Percentiles rank a stretch among this genome's conserved stretches.
phyloP scores from a whole-genome alignment of 2,113 vertebrate species.

The Cygnus buccinator region DNA sequence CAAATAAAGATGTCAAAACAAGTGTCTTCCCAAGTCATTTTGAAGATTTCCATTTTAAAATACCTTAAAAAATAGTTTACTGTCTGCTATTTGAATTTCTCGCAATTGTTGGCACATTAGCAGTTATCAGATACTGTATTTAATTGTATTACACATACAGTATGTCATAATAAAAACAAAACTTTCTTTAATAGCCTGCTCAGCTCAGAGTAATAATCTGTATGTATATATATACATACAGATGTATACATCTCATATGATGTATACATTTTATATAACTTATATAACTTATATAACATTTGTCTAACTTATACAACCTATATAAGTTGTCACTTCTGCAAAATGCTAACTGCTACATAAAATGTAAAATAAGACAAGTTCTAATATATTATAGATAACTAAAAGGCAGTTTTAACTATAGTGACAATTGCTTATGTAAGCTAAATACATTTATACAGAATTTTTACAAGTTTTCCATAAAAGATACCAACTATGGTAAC shows the following conservation, averaged over 20 bases:
- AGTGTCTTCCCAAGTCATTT: not conserved
- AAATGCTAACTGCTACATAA: not conserved
- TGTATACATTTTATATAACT: no score
- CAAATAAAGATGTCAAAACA: not conserved
- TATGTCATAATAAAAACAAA: not conserved
- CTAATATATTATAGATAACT: not conserved
- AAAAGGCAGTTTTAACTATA: not conserved
- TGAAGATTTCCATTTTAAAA: not conserved
- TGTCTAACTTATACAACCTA: not conserved
- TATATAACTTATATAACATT: no score
- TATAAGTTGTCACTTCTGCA: not conserved
- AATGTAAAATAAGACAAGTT: not conserved
- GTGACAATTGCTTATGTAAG: slow-evolving; percentile 55
- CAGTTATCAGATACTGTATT: not conserved
- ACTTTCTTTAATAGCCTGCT: not conserved
- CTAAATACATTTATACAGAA: slow-evolving; percentile 4
- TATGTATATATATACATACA: not conserved
- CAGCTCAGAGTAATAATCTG: not conserved
- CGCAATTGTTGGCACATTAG: not conserved
- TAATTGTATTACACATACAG: not conserved
- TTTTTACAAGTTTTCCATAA: slow-evolving; percentile 46
- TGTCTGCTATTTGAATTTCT: not conserved
- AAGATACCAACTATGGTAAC: slow-evolving; percentile 62
- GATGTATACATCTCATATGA: no score
- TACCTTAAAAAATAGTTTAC: not conserved